Percentiles rank a stretch among this genome's conserved stretches.
Conservation (phyloP, 2,888 invertebrate genomes). For the Microctonus hyperodae region DNA sequence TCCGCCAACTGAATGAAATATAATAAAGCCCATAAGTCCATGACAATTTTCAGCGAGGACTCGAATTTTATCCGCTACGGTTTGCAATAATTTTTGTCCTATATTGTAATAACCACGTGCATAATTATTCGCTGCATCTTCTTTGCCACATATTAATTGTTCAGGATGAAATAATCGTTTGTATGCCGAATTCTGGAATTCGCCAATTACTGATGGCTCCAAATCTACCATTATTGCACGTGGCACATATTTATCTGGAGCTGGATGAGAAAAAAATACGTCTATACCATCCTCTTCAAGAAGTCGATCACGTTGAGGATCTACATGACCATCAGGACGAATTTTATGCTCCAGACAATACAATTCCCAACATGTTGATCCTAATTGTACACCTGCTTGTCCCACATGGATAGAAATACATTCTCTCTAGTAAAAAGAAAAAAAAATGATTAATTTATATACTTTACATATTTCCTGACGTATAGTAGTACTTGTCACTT, state of each 20-base stretch:
- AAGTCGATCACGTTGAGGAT: constrained; percentile 43
- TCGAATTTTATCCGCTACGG: constrained; percentile 63
- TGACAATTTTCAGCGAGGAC: constrained; percentile 55
- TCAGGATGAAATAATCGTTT: constrained; percentile 67
- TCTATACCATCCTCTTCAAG: constrained; percentile 64
- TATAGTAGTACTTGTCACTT: neutral
- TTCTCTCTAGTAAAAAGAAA: constrained; percentile 53
- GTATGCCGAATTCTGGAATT: constrained; percentile 53
- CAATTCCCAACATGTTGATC: constrained; percentile 58
- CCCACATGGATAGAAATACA: constrained; percentile 63
- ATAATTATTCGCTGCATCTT: constrained; percentile 67
- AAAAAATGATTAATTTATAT: neutral
- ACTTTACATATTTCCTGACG: neutral
- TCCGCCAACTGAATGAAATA: constrained; percentile 41
- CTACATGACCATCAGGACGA: constrained; percentile 63
- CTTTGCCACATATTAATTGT: constrained; percentile 66
- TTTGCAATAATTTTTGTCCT: constrained; percentile 63
- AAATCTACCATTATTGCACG: constrained; percentile 68
- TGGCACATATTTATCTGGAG: constrained; percentile 68
- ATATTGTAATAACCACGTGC: constrained; percentile 67
- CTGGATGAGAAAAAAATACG: constrained; percentile 63
- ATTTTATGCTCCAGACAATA: constrained; percentile 61
- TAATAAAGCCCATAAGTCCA: constrained; percentile 43
- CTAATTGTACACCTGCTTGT: constrained; percentile 61
- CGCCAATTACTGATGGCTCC: constrained; percentile 66